Percentiles rank a stretch among this genome's conserved stretches.
Evolutionary conservation across 2,888 invertebrate species (phyloP).

Genomic region (Drosophila aldrichi): DNA sequence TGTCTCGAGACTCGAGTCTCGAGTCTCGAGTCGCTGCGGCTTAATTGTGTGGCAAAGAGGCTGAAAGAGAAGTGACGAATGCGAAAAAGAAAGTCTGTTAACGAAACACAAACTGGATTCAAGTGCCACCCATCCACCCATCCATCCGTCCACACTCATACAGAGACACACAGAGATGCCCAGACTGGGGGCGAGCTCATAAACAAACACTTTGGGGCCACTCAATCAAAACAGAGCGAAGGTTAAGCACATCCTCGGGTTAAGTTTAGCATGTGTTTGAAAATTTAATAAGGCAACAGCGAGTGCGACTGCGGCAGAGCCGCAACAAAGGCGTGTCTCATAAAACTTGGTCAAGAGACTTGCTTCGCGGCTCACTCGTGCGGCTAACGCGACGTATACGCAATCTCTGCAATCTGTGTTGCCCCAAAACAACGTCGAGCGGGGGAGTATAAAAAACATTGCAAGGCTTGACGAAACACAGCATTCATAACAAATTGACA

Average conservation of each 20-base stretch:
- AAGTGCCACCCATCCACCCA: constrained; percentile 11
- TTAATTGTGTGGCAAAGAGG: constrained; percentile 53
- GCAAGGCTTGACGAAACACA: constrained; percentile 31
- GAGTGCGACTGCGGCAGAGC: neutral
- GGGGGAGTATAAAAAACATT: constrained; percentile 22
- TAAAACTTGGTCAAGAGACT: constrained; percentile 47
- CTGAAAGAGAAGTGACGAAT: constrained; percentile 34
- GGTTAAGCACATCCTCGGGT: constrained; percentile 77
- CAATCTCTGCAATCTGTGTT: constrained; percentile 13
- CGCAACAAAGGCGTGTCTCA: constrained; percentile 17
- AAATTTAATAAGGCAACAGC: constrained; percentile 71
- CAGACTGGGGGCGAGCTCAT: constrained; percentile 38
- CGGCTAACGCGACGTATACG: constrained; percentile 29
- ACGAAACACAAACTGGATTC: constrained; percentile 30
- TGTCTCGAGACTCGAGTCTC: constrained; percentile 42
- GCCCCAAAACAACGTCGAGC: constrained; percentile 10
- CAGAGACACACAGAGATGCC: neutral
- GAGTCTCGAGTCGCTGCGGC: constrained; percentile 32
- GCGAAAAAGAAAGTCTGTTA: constrained; percentile 24
- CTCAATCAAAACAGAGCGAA: constrained; percentile 79
- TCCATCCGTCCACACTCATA: constrained; percentile 3
- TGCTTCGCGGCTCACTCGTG: constrained; percentile 19
- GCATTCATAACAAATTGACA: constrained; percentile 18
- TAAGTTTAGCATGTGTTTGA: constrained; percentile 80
- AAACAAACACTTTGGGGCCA: constrained; percentile 73